These are phyloP conservation scores for Decapterus maruadsi DNA, from an alignment of 2,797 vertebrate species.

Conservation along the genomic window DNA sequence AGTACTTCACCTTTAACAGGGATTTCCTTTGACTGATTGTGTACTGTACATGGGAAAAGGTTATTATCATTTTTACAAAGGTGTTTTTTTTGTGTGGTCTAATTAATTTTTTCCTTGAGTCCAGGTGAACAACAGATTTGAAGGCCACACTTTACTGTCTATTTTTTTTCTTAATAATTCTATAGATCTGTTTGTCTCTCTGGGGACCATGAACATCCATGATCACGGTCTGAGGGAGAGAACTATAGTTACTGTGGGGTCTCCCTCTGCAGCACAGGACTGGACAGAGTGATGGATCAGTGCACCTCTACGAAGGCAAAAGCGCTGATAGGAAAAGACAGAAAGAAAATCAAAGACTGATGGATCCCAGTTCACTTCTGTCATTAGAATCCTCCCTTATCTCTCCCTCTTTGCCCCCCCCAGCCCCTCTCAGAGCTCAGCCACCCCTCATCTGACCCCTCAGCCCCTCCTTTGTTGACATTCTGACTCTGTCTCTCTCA, in stretches of 20 bases:
- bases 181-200: not conserved
- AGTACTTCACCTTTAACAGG: too few species aligned
- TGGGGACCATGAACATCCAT: not conserved
- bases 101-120: too few species aligned
- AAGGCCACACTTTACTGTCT: too few species aligned
- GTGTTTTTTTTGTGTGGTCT: too few species aligned
- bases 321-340: not conserved
- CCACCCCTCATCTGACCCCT: slow-evolving; percentile 35
- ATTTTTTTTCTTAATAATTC: not conserved
- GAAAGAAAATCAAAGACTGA: not conserved
- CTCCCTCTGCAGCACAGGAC: not conserved
- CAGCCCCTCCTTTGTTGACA: slow-evolving; percentile 55
- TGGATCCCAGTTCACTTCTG: not conserved
- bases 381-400: not conserved
- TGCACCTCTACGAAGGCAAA: not conserved
- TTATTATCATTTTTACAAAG: too few species aligned
- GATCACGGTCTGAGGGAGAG: not conserved
- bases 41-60: too few species aligned
- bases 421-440: slow-evolving; percentile 19
- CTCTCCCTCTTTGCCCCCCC: not conserved
- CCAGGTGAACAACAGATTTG: too few species aligned
- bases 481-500: slow-evolving; percentile 33
- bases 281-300: not conserved
- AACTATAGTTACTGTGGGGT: too few species aligned
- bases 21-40: too few species aligned